Percentiles rank a stretch among this genome's conserved stretches.
phyloP scores from a whole-genome alignment of 2,113 vertebrate species.

The Mesoclemmys tuberculata region DNA sequence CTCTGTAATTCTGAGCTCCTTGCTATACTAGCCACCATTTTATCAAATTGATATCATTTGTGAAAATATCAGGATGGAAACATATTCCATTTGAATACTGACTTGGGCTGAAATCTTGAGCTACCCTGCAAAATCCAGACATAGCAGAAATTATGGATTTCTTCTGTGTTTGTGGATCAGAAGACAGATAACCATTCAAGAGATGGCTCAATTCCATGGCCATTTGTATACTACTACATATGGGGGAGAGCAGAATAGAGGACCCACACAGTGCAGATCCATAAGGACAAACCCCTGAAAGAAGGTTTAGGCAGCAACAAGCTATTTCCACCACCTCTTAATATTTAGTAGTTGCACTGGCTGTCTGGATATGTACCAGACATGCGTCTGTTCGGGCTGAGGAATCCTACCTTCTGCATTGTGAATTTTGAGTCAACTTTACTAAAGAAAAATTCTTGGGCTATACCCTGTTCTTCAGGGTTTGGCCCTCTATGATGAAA shows the following conservation, averaged over 20 bases:
- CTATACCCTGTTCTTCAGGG: background rate
- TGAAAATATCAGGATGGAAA: background rate
- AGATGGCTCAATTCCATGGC: background rate
- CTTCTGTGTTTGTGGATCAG: background rate
- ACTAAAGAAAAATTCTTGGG: background rate
- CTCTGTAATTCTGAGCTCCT: conserved; percentile 12
- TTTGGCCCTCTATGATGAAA: background rate
- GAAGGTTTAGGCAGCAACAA: background rate
- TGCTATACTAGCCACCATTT: background rate
- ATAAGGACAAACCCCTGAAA: background rate
- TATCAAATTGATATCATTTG: conserved; percentile 4
- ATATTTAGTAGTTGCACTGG: background rate
- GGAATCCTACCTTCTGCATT: background rate
- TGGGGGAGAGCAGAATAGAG: background rate
- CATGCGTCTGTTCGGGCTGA: background rate
- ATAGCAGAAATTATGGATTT: background rate
- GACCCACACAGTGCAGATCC: background rate
- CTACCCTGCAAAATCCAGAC: background rate
- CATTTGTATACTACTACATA: fast-evolving
- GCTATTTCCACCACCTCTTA: background rate
- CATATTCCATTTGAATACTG: background rate
- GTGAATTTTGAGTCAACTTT: background rate
- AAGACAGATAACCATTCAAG: background rate
- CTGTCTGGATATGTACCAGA: background rate
- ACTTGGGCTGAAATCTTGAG: background rate